phyloP scores from a whole-genome alignment of 2,113 vertebrate genomes.

The Hystrix brachyura region DNA sequence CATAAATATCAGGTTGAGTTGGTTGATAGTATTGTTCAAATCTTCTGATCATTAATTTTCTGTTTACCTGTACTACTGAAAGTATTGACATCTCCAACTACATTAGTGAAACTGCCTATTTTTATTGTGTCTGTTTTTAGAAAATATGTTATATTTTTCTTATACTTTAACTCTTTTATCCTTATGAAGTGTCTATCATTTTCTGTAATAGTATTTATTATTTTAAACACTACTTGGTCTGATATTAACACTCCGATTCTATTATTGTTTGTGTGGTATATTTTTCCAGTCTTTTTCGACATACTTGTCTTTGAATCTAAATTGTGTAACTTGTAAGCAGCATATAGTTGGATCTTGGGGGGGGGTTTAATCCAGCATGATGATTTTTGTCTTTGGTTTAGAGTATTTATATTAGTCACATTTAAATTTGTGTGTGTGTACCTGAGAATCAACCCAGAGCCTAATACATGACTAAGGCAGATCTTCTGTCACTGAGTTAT shows the following conservation, averaged over 20 bases:
- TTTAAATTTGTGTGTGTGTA: background rate
- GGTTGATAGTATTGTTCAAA: background rate
- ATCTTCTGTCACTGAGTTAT: background rate
- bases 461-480: background rate
- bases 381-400: background rate
- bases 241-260: background rate
- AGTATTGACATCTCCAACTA: background rate
- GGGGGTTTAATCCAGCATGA: background rate
- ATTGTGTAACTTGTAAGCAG: background rate
- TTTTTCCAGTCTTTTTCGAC: conserved; percentile 31
- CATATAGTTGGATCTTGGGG: background rate
- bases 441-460: background rate
- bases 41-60: background rate
- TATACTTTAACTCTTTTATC: background rate
- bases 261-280: background rate
- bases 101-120: background rate
- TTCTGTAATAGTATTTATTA: background rate
- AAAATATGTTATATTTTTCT: background rate
- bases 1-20: background rate
- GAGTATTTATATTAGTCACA: background rate
- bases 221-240: background rate
- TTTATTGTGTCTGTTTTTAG: conserved; percentile 11
- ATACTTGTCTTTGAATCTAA: conserved; percentile 4
- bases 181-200: background rate
- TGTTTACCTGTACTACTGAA: background rate